phyloP scores from a whole-genome alignment of 92 coral and sea anemone species.

The Siderastrea siderea region DNA sequence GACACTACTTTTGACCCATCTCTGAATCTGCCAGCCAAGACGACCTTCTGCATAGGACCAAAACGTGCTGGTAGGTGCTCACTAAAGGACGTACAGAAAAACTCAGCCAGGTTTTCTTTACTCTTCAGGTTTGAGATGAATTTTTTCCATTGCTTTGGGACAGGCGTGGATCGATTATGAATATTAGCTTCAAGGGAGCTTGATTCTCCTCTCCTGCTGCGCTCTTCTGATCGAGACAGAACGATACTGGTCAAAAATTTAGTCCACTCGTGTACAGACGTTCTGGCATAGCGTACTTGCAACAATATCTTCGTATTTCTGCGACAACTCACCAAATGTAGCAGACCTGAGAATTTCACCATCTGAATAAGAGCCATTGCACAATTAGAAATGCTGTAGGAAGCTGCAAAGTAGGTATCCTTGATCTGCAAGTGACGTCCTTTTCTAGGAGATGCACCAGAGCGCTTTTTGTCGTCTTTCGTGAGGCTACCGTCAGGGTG shows the following conservation, averaged over 20 bases:
- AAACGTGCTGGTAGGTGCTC: conserved; percentile 33
- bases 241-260: conserved; percentile 54
- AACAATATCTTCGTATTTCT: conserved; percentile 50
- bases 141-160: conserved; percentile 73
- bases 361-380: too few species aligned
- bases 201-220: conserved; percentile 47
- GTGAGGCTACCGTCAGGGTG: too few species aligned
- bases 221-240: conserved; percentile 62
- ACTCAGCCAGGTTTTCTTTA: conserved; percentile 63
- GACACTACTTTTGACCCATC: conserved; percentile 67
- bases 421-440: too few species aligned
- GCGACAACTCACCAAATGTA: conserved; percentile 61
- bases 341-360: conserved; percentile 59
- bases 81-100: conserved; percentile 55
- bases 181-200: conserved; percentile 56
- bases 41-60: conserved; percentile 50
- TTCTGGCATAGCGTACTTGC: conserved; percentile 19
- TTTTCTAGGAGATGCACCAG: conserved; percentile 47
- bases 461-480: conserved; percentile 68
- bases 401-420: too few species aligned
- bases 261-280: conserved; percentile 45
- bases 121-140: conserved; percentile 66
- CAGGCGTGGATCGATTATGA: conserved; percentile 50
- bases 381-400: too few species aligned
- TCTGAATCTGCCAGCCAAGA: conserved; percentile 74